These are phyloP conservation scores for Drosophila sucinea DNA, from an alignment of 1,140 invertebrate genomes.

Conservation along the genomic window DNA sequence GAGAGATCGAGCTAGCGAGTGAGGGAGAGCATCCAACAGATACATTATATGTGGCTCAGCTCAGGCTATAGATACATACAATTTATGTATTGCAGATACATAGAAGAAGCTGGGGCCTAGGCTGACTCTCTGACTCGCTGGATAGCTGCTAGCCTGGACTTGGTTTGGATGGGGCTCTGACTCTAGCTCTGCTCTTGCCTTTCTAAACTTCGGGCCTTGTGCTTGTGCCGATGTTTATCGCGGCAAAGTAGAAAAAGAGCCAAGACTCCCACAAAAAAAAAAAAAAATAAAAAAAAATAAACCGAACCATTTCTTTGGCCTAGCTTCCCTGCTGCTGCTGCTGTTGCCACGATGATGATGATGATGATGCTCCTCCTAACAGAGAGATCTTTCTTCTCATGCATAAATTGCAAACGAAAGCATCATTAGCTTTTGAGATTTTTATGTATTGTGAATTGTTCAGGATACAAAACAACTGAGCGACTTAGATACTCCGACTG, in stretches of 20 bases:
- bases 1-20: background rate
- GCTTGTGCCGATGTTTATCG: constrained; percentile 68
- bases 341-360: background rate
- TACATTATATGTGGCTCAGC: constrained; percentile 61
- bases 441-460: constrained; percentile 60
- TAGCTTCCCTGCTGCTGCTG: constrained; percentile 36
- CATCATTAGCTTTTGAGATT: constrained; percentile 76
- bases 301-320: constrained; percentile 67
- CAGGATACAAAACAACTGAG: constrained; percentile 43
- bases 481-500: background rate
- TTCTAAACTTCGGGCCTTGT: constrained; percentile 76
- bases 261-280: constrained; percentile 50
- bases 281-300: constrained; percentile 38
- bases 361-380: constrained; percentile 6
- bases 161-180: constrained; percentile 35
- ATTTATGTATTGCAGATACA: constrained; percentile 70
- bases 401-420: constrained; percentile 73
- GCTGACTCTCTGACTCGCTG: constrained; percentile 21
- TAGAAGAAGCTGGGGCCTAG: constrained; percentile 39
- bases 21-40: constrained; percentile 24
- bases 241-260: constrained; percentile 30
- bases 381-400: constrained; percentile 70
- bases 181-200: constrained; percentile 58
- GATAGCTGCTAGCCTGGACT: constrained; percentile 36
- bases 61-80: constrained; percentile 59